phyloP scores from a whole-genome alignment of 2,888 invertebrate species.

The Ennomos quercinarius region DNA sequence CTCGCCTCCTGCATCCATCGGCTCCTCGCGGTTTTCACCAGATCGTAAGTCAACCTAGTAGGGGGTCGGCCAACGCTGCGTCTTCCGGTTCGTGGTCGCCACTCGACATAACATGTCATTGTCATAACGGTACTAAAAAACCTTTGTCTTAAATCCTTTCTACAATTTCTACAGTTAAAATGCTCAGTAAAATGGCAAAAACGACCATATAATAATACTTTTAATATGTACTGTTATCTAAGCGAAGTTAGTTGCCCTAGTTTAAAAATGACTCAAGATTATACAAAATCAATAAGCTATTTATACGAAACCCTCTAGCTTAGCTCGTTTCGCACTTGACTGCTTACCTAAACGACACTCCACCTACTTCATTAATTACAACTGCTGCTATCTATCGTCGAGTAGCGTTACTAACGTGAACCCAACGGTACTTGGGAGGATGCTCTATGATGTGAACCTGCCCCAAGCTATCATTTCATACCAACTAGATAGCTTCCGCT shows the following conservation, averaged over 20 bases:
- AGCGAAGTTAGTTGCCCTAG: neutral
- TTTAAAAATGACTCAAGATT: neutral
- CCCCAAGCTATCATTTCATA: conserved; percentile 42
- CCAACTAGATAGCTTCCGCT: conserved; percentile 16
- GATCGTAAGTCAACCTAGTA: too few species aligned
- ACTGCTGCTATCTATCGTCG: conserved; percentile 60
- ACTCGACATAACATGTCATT: too few species aligned
- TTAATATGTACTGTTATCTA: too few species aligned
- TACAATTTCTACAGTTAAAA: too few species aligned
- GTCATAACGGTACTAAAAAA: too few species aligned
- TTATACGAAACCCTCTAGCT: conserved; percentile 17
- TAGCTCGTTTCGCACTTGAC: conserved; percentile 12
- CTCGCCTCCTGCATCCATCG: too few species aligned
- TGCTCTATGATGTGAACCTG: conserved; percentile 43
- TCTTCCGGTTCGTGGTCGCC: too few species aligned
- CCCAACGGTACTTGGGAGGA: conserved; percentile 50
- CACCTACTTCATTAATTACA: conserved; percentile 16
- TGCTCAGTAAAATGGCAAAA: too few species aligned
- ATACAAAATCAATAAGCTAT: conserved; percentile 5
- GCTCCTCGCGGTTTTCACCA: too few species aligned
- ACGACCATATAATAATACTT: too few species aligned
- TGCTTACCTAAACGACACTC: conserved; percentile 6
- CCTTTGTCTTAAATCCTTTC: too few species aligned
- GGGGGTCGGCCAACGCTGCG: too few species aligned
- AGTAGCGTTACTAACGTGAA: conserved; percentile 51